phyloP scores from a whole-genome alignment of 2,888 invertebrate genomes.

The Hirudinaria manillensis region DNA sequence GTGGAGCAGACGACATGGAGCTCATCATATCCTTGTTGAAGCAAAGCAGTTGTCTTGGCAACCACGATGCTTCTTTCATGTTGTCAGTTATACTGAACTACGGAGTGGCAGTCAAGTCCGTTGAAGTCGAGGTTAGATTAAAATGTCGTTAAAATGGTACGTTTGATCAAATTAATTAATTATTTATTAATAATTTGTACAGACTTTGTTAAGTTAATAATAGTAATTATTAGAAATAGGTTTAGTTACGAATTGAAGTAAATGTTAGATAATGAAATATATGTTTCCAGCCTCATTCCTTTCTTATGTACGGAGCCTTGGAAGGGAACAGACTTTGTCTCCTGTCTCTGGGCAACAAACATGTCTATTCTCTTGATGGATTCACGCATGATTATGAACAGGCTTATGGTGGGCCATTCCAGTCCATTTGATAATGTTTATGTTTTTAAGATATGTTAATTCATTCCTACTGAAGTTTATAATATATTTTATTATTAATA shows the following conservation, averaged over 20 bases:
- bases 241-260: background rate
- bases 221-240: background rate
- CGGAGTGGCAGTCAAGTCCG: slow-evolving; percentile 45
- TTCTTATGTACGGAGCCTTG: slow-evolving; percentile 46
- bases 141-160: background rate
- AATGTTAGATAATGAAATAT: background rate
- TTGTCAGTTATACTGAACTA: slow-evolving; percentile 48
- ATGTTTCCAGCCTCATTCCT: slow-evolving; percentile 45
- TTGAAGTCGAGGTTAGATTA: slow-evolving; percentile 47
- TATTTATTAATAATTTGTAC: background rate
- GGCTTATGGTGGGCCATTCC: slow-evolving; percentile 47
- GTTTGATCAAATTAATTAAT: background rate
- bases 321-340: slow-evolving; percentile 46
- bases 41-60: slow-evolving; percentile 49
- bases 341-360: slow-evolving; percentile 50
- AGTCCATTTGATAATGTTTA: background rate
- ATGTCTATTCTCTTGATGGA: slow-evolving; percentile 49
- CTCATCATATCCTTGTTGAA: slow-evolving; percentile 43
- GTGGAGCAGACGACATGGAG: slow-evolving; percentile 40
- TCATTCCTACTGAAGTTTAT: background rate
- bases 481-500: background rate
- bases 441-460: background rate
- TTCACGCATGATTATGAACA: slow-evolving; percentile 45
- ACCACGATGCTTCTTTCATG: slow-evolving; percentile 48
- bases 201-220: background rate